phyloP scores from a whole-genome alignment of 2,888 invertebrate species.

The Amphipyra berbera region DNA sequence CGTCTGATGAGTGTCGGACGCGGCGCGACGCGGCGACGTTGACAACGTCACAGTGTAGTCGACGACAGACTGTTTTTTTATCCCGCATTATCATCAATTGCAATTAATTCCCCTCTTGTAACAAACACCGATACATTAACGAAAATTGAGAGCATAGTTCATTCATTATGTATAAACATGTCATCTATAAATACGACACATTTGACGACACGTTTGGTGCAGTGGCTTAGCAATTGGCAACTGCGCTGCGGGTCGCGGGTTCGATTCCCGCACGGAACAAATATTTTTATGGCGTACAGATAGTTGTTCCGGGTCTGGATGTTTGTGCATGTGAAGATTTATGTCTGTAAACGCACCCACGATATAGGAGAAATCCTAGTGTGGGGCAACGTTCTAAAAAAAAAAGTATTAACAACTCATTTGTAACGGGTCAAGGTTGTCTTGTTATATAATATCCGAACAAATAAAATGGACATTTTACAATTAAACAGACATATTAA shows the following conservation, averaged over 20 bases:
- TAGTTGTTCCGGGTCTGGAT: too few species aligned
- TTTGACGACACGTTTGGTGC: too few species aligned
- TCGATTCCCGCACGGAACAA: too few species aligned
- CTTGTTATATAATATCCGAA: not conserved
- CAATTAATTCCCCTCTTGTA: constrained; percentile 49
- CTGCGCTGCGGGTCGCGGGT: too few species aligned
- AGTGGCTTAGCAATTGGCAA: too few species aligned
- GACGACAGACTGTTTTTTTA: constrained; percentile 62
- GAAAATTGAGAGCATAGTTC: constrained; percentile 44
- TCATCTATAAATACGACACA: too few species aligned
- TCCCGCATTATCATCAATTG: constrained; percentile 54
- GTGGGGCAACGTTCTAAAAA: too few species aligned
- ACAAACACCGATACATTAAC: constrained; percentile 45
- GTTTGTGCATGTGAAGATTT: too few species aligned
- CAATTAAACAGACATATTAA: not conserved
- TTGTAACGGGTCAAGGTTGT: not conserved
- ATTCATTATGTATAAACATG: not conserved
- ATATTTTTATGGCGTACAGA: too few species aligned
- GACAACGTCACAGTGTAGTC: constrained; percentile 34
- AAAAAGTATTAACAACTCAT: too few species aligned
- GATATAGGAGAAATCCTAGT: too few species aligned
- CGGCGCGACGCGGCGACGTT: constrained; percentile 52
- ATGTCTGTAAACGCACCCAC: too few species aligned
- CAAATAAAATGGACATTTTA: not conserved
- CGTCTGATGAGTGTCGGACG: constrained; percentile 50